A percentile compares a stretch with the other conserved stretches of the same genome.
Conservation (phyloP, 2,797 vertebrate species). For the Enteromius trimaculatus region DNA sequence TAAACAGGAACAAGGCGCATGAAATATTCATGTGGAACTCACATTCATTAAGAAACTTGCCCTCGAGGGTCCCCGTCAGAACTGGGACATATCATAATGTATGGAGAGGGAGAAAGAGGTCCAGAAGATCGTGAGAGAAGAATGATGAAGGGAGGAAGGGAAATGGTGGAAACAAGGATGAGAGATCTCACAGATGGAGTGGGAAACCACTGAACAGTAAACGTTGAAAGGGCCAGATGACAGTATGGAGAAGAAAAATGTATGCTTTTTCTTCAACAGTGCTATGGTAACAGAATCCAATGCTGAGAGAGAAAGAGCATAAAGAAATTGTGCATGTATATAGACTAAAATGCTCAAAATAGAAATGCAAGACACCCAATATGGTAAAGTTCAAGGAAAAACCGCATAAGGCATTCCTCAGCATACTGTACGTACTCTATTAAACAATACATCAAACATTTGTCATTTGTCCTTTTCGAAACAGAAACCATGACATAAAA, state of each 20-base stretch:
- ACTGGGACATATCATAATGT: constrained; percentile 66
- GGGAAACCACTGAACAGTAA: neutral
- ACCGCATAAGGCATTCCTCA: neutral
- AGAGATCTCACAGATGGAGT: neutral
- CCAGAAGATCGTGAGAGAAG: constrained; percentile 31
- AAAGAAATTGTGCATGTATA: constrained; percentile 57
- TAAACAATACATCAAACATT: too few species aligned
- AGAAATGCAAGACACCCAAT: constrained; percentile 35
- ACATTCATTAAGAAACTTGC: constrained; percentile 68
- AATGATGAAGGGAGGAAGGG: constrained; percentile 2
- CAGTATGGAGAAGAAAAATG: neutral
- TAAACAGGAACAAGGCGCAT: constrained; percentile 75
- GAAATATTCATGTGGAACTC: constrained; percentile 76
- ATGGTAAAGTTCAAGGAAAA: constrained; percentile 33
- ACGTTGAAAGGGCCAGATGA: neutral
- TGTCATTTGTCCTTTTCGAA: neutral
- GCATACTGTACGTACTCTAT: neutral
- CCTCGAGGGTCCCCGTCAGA: constrained; percentile 65
- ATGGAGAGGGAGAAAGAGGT: constrained; percentile 28
- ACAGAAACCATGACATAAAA: neutral
- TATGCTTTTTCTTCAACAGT: constrained; percentile 29
- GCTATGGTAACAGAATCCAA: constrained; percentile 55
- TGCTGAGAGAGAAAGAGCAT: constrained; percentile 61
- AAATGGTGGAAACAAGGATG: neutral
- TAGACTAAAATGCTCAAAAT: constrained; percentile 37